A percentile compares a stretch with the other conserved stretches of the same genome.
phyloP scores from a whole-genome alignment of 2,113 vertebrate genomes.

The Jacana jacana region DNA sequence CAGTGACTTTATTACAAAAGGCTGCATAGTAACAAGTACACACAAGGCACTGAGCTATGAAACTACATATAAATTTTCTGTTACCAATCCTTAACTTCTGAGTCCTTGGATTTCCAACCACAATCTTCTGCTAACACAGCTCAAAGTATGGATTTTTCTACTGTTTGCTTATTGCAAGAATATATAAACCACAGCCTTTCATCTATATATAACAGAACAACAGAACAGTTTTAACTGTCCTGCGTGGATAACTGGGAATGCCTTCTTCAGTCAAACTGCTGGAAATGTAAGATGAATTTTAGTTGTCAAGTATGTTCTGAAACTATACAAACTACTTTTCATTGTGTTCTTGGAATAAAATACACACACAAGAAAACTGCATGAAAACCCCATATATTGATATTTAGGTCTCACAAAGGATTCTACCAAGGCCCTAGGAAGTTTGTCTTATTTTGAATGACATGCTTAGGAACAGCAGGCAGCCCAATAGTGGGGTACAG shows the following conservation, averaged over 20 bases:
- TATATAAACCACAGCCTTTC: not conserved
- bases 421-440: not conserved
- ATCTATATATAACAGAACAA: not conserved
- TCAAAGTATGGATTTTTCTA: not conserved
- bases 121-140: not conserved
- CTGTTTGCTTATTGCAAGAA: not conserved
- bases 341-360: not conserved
- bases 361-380: not conserved
- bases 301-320: not conserved
- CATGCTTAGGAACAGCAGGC: not conserved
- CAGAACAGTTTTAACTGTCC: not conserved
- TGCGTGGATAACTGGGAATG: not conserved
- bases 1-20: not conserved
- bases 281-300: not conserved
- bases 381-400: not conserved
- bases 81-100: not conserved
- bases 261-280: not conserved
- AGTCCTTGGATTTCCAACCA: not conserved
- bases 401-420: not conserved
- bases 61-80: not conserved
- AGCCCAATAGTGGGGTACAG: not conserved
- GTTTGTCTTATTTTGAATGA: not conserved
- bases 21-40: not conserved
- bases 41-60: not conserved
- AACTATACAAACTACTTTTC: not conserved